Base-by-base conservation (phyloP, 2,113 vertebrate genomes). In the Sebastes fasciatus region DNA sequence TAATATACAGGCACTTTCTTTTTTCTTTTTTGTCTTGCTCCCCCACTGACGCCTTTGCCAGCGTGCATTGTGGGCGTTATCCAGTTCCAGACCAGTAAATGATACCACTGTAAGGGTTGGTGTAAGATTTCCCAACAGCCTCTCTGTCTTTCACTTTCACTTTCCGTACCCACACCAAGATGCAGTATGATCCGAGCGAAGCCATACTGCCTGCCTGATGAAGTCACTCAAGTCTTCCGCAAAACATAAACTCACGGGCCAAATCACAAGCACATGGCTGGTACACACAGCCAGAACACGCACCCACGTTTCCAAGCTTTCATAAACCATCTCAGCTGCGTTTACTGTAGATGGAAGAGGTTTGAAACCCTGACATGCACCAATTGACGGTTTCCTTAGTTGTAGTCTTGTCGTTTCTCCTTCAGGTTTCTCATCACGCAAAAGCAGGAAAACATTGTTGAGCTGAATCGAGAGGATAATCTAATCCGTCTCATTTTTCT, bases 201-300 rank as follows among this genome's bases (percentile, higher is more conserved):
- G 23, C 77, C 49, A 52, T 73, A 12, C 8, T 57, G 65, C 48
- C 57, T 21, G 65, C 48, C 57, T 21, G 65, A 70, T 85, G 83
- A 82, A 70, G 83, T 85, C 74, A 77, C 57, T 85, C 21, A 77
- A 82, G 54, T 90, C 48, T 17, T 54, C 70, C 52, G 21, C 54
- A 75, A 75, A 86, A 87, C 73, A 79, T 71, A 79, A 86, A 84
- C 62, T 69, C 48, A 46, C 17, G 6, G 45, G 54, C 74, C 60
- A 86, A 91, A 88, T 85, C 74, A 70, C 57, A 84, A 87, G 68
- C 90, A 91, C 68, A 75, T 87, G 77, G 58, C 72, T 52, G 71
- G 19, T 78, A 77, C 43, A 26, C 51, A 23, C 48, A 77, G 62
- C 46, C 71, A 77, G 42, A 74, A 48, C 70, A 77, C 19, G 19